Evolutionary conservation across 1,140 invertebrate genomes (phyloP).

Genomic region (Pomacea maculata): DNA sequence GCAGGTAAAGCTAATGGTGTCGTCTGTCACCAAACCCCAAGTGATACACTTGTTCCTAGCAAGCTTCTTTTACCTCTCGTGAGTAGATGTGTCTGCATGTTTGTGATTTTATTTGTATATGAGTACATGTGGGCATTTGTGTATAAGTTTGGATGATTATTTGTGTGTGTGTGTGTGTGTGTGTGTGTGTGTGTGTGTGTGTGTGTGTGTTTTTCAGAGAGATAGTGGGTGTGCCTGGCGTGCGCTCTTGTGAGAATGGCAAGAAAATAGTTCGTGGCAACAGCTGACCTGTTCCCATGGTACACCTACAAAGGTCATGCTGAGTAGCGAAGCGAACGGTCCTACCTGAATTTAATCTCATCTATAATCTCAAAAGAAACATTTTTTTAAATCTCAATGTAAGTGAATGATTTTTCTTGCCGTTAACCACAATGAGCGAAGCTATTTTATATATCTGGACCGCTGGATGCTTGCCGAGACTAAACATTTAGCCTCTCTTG

Average conservation of each 20-base stretch:
- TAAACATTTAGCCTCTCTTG: too few relatives aligned
- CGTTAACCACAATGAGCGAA: too few relatives aligned
- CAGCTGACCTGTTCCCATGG: not conserved
- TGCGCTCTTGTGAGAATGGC: not conserved
- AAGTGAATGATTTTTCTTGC: too few relatives aligned
- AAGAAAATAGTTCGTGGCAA: not conserved
- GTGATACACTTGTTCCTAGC: not conserved
- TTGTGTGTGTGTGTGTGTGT: constrained; percentile 7
- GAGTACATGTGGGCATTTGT: not conserved
- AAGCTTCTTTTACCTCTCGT: not conserved
- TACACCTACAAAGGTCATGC: not conserved
- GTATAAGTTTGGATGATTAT: not conserved
- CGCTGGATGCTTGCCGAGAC: too few relatives aligned
- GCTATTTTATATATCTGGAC: too few relatives aligned
- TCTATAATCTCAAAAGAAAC: too few relatives aligned
- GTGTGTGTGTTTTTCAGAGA: not conserved
- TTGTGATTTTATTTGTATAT: not conserved
- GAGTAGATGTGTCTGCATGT: not conserved
- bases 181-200: not conserved
- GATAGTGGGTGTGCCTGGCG: not conserved
- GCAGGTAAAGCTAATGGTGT: not conserved
- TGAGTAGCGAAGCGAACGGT: too few relatives aligned
- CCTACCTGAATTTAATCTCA: too few relatives aligned
- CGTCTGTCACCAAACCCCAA: not conserved
- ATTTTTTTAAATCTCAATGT: too few relatives aligned